Conservation (phyloP, 2,797 vertebrate species). For the Lates japonicus region DNA sequence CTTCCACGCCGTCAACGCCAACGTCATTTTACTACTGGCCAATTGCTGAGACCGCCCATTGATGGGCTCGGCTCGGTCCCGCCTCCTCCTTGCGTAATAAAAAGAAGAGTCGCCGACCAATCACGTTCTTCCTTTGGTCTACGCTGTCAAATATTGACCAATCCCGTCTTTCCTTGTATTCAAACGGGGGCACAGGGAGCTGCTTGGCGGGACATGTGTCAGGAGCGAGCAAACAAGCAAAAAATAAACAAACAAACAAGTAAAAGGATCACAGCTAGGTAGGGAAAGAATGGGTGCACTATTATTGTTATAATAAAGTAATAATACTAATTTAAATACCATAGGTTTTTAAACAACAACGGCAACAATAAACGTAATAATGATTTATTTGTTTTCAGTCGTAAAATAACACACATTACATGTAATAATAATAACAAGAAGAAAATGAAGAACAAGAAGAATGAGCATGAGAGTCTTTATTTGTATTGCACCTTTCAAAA, state of each 20-base stretch:
- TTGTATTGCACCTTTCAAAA: too few relatives aligned
- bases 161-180: constrained; percentile 10
- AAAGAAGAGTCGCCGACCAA: constrained; percentile 13
- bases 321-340: too few relatives aligned
- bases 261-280: not conserved
- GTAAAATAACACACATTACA: too few relatives aligned
- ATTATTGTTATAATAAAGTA: too few relatives aligned
- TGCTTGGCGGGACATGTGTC: not conserved
- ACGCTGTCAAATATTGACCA: not conserved
- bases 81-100: not conserved
- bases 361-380: not conserved
- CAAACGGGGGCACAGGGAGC: not conserved
- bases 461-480: too few relatives aligned
- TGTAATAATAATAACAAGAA: too few relatives aligned
- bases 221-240: not conserved
- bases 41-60: constrained; percentile 65
- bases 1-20: rapidly evolving
- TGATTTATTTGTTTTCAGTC: not conserved
- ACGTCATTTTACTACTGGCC: constrained; percentile 61
- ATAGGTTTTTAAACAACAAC: not conserved
- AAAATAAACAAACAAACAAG: not conserved
- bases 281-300: too few relatives aligned
- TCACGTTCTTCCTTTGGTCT: not conserved
- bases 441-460: too few relatives aligned
- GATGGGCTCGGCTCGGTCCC: not conserved